phyloP scores from a whole-genome alignment of 2,888 invertebrate species.

The Dolichopus griseipennis region DNA sequence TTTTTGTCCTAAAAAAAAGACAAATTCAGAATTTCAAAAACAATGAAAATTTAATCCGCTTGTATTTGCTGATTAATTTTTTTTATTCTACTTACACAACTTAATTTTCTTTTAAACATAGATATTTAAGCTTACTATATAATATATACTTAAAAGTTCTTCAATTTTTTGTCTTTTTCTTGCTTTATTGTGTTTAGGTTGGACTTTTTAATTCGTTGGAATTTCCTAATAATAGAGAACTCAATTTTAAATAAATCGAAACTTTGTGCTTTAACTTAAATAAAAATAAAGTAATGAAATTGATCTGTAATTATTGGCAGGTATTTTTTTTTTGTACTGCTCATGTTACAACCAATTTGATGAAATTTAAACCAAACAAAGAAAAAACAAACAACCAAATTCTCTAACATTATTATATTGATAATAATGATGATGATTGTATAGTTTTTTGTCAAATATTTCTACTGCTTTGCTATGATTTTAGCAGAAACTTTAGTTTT shows the following conservation, averaged over 20 bases:
- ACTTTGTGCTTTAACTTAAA: background rate
- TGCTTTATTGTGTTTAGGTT: background rate
- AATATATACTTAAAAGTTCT: background rate
- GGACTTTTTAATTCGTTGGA: background rate
- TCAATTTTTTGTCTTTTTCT: background rate
- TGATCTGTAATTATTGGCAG: background rate
- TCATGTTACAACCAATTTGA: too few species aligned
- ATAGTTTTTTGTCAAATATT: too few species aligned
- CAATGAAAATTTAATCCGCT: background rate
- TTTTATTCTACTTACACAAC: background rate
- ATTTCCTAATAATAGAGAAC: background rate
- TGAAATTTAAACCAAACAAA: too few species aligned
- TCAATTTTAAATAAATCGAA: background rate
- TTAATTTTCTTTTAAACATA: background rate
- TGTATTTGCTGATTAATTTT: background rate
- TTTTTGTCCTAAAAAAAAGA: background rate
- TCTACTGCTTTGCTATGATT: background rate
- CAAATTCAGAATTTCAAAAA: background rate
- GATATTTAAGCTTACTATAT: background rate
- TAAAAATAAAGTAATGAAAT: constrained; percentile 5
- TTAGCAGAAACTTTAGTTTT: too few species aligned
- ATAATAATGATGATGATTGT: too few species aligned
- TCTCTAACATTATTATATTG: too few species aligned
- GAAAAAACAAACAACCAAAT: too few species aligned
- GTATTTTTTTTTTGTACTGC: too few species aligned